Evolutionary conservation across 2,888 invertebrate genomes (phyloP), one percentile per base, ranked within the genome.

Genomic region (Acleris holmiana): DNA sequence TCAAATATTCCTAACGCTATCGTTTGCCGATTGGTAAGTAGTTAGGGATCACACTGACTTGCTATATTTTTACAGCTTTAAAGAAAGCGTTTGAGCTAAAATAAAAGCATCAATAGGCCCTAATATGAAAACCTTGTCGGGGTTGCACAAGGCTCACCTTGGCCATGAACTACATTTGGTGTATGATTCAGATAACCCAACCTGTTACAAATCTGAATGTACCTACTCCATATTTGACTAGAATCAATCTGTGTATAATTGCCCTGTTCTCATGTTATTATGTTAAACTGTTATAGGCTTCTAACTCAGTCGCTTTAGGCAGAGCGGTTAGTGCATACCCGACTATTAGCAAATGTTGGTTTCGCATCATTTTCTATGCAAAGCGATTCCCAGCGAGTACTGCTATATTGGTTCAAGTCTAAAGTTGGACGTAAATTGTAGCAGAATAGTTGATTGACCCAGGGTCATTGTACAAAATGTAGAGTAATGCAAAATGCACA

Each of bases 341-440:
- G 53, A 41, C 21, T 57, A 57, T 57, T 46, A 40, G 63, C 63
- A 63, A 63, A 58, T 64, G 63, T 64, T 64, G 35, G 63, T 58
- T 58, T 64, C 63, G 58, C 58, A 53, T 64, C 63, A 64, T 64
- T 64, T 53, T 64, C 19, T 58, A 64, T 64, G 63, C 58, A 64
- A 64, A 64, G 53, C 53, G 63, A 48, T 53, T 64, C 58, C 41
- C 53, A 46, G n/a, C 35, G 51, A 64, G 58, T 53, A 64, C 40
- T 58, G 48, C 57, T 49, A 40, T 58, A 49, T 64, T 64, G 53
- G 63, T 64, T 53, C 50, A 21, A 41, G 47, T 53, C 51, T 63
- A 53, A 63, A 51, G 35, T 57, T 51, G 51, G 51, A 50, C 25
- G 13, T 35, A 46, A n/a, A 8, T 18, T 53, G 50, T 35, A 35